Percentiles rank a stretch among this genome's conserved stretches.
Evolutionary conservation across 35 echinoderm and acorn worm genomes (phyloP).

Genomic region (Amphiura filiformis): DNA sequence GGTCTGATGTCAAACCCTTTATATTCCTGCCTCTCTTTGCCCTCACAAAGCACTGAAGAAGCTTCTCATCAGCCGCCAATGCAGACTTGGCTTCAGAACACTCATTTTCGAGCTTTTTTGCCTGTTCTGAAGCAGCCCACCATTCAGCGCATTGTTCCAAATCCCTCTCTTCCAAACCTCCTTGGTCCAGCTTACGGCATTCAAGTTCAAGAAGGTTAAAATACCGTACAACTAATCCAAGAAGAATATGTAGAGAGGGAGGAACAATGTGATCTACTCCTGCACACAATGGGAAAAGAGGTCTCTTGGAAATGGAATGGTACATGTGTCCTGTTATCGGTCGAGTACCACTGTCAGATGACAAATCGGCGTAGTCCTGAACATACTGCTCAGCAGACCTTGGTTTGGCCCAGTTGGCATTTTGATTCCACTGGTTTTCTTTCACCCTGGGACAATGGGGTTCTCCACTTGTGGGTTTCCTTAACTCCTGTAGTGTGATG

Average conservation of each 20-base stretch:
- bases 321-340: background rate
- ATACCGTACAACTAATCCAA: background rate
- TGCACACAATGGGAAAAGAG: background rate
- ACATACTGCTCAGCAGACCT: background rate
- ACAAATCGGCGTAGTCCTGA: background rate
- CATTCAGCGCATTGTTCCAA: background rate
- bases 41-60: background rate
- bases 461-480: background rate
- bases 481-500: background rate
- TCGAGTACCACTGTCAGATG: background rate
- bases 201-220: background rate
- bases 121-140: background rate
- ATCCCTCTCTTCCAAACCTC: background rate
- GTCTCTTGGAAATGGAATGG: background rate
- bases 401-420: background rate
- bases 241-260: conserved; percentile 13
- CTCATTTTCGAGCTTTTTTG: background rate
- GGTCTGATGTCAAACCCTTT: background rate
- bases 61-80: background rate
- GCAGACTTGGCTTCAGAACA: background rate
- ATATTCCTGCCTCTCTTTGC: background rate
- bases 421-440: background rate
- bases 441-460: background rate
- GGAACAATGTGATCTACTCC: conserved; percentile 12
- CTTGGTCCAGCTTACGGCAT: background rate